Conservation (phyloP, 2,113 vertebrate species). For the Oreocharis arfaki region DNA sequence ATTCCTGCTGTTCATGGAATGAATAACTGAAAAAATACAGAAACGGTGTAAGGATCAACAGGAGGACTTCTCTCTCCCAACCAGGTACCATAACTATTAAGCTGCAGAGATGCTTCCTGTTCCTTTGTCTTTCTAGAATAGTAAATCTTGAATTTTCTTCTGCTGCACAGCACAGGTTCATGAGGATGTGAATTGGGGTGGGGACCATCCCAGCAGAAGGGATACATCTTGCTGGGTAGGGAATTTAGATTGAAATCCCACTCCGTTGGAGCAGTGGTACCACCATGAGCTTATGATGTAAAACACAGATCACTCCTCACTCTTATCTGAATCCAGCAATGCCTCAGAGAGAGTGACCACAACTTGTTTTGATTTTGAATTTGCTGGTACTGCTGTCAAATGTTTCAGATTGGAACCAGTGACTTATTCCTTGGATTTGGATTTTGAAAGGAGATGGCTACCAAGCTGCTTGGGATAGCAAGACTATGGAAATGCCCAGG, state of each 20-base stretch:
- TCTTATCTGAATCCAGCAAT: not conserved
- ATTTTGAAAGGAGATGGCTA: not conserved
- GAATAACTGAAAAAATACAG: not conserved
- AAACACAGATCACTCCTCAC: not conserved
- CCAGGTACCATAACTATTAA: not conserved
- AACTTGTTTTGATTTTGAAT: not conserved
- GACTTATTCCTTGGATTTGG: not conserved
- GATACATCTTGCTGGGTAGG: not conserved
- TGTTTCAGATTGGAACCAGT: not conserved
- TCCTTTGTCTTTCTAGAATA: not conserved
- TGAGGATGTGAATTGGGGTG: not conserved
- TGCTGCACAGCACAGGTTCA: not conserved
- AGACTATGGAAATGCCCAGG: not conserved
- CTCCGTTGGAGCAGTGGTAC: not conserved
- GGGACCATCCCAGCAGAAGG: not conserved
- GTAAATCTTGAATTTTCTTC: not conserved
- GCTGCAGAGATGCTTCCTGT: not conserved
- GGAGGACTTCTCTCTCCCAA: not conserved
- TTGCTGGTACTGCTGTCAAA: not conserved
- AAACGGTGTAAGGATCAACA: not conserved
- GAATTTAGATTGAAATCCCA: not conserved
- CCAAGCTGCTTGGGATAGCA: not conserved
- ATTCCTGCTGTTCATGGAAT: not conserved
- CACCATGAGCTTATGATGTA: not conserved
- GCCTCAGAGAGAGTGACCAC: not conserved